phyloP scores from a whole-genome alignment of 2,888 invertebrate genomes.

The Eupithecia dodoneata region DNA sequence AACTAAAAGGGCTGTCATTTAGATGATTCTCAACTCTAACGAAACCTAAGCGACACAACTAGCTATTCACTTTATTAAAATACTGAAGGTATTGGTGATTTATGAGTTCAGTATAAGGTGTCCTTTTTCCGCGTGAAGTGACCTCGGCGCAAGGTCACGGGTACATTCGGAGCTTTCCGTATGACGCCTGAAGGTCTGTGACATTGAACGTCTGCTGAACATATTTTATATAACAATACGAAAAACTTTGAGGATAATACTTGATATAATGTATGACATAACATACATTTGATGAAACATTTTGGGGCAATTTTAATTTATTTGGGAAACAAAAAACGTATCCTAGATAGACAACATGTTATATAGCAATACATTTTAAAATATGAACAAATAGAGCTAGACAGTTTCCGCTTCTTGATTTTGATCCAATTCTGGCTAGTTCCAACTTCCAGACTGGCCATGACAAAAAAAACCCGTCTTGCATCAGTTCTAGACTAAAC shows the following conservation, averaged over 20 bases:
- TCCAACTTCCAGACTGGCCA: not conserved
- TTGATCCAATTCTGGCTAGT: not conserved
- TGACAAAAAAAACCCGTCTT: not conserved
- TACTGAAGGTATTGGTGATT: slow-evolving; percentile 14
- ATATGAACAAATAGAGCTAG: too few species aligned
- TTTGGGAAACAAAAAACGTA: too few species aligned
- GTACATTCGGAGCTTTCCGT: slow-evolving; percentile 71
- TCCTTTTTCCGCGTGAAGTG: slow-evolving; percentile 61
- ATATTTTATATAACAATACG: slow-evolving; percentile 42
- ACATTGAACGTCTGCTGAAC: slow-evolving; percentile 65
- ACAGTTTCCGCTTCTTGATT: too few species aligned
- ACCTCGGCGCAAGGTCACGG: slow-evolving; percentile 68
- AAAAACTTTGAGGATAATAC: not conserved
- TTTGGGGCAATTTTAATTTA: not conserved
- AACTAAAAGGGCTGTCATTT: not conserved
- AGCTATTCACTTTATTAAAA: not conserved
- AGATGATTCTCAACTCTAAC: not conserved
- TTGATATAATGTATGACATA: slow-evolving; percentile 2
- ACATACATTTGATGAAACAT: not conserved
- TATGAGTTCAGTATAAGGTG: slow-evolving; percentile 37
- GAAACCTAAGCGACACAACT: not conserved
- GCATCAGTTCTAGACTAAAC: slow-evolving; percentile 43
- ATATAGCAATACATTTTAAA: too few species aligned
- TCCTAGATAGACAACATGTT: too few species aligned
- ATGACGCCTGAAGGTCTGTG: slow-evolving; percentile 70